phyloP scores from a whole-genome alignment of 2,888 invertebrate species.

The Iselma pallidipennis region DNA sequence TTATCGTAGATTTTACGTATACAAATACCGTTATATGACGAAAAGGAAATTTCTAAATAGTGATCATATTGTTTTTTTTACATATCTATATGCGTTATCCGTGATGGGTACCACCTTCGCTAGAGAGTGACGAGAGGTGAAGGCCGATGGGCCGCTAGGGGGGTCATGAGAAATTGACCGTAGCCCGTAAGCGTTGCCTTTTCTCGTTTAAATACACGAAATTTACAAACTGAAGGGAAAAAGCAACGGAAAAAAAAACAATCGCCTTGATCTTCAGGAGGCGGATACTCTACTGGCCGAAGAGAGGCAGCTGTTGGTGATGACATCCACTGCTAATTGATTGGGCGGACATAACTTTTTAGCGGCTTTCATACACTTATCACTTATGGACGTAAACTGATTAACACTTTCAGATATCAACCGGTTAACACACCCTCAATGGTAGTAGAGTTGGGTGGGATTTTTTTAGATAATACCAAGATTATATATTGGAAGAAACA shows the following conservation, averaged over 20 bases:
- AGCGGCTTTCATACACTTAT: conserved; percentile 8
- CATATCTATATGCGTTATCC: background rate
- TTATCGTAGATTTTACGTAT: no score
- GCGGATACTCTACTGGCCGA: conserved; percentile 13
- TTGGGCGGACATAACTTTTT: conserved; percentile 8
- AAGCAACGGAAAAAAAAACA: background rate
- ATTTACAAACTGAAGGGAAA: background rate
- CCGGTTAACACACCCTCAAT: background rate
- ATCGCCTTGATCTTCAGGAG: conserved; percentile 4
- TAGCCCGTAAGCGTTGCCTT: background rate
- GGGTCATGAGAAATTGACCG: conserved; percentile 30
- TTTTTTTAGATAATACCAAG: no score
- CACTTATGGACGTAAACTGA: conserved; percentile 9
- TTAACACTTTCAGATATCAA: conserved; percentile 12
- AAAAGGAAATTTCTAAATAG: conserved; percentile 1
- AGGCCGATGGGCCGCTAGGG: conserved; percentile 23
- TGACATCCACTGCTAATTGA: conserved; percentile 17
- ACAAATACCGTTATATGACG: background rate
- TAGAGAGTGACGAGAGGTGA: conserved; percentile 18
- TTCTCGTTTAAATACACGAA: background rate
- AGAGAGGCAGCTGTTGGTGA: conserved; percentile 6
- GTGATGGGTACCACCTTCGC: conserved; percentile 2
- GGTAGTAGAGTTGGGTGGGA: background rate
- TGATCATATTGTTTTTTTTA: conserved; percentile 7
- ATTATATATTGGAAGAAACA: no score